Evolutionary conservation across 2,113 vertebrate genomes (phyloP), one percentile per base, ranked within the genome.

Genomic region (Xyrauchen texanus): DNA sequence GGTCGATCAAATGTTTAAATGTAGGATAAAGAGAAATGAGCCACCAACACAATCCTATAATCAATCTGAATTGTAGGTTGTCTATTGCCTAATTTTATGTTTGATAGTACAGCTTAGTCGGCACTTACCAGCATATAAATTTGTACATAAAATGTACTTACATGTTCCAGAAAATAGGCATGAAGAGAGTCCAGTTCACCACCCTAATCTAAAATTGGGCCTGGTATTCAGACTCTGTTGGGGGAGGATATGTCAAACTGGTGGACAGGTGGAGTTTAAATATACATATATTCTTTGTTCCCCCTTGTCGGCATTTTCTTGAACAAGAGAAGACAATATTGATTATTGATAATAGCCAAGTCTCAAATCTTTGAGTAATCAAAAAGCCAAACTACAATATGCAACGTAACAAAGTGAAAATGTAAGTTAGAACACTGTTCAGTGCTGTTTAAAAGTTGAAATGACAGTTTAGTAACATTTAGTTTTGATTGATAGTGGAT

Each of bases 261-360:
- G 61, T 79, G 77, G 82, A 87, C 88, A 90, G 88, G 87, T 89
- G 88, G 77, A 42, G 79, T 86, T 88, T 88, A 90, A 89, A 90
- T 89, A 34, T 34, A 34, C 3, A 88, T 88, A 90, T 85, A 81
- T 80, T 63, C 78, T 82, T 85, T 85, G 80, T 87, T 83, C 81
- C 15, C 74, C 62, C 77, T 78, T 46, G 67, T 67, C 5, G 45
- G 71, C 70, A 74, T 34, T 55, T 46, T 73, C 78, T 21, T 53
- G 46, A 7, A 70, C 7, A 4, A 16, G 61, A 61, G 16, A 34
- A 51, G 10, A 47, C 16, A 51, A n/a, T 7, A 13, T 58, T 11
- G 6, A 46, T n/a, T 7, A 13, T 58, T 11, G 6, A 46, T 16
- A 16, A 5, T 57, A 44, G 68, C n/a, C 55, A 58, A 57, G 55